phyloP scores from a whole-genome alignment of 2,797 vertebrate species.

The Brachyalestes nurse region DNA sequence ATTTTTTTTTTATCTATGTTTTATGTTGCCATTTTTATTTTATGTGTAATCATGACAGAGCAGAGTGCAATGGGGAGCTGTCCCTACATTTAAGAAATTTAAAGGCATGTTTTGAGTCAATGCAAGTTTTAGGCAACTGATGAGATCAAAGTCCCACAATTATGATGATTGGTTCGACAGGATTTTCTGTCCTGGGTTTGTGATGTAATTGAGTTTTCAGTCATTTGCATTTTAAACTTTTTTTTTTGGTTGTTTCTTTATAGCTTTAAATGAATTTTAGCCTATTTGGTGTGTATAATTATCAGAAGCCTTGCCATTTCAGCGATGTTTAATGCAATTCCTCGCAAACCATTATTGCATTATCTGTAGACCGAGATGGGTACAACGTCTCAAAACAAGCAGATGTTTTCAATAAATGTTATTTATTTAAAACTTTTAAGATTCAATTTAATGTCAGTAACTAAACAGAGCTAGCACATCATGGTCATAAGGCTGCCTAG shows the following conservation, averaged over 20 bases:
- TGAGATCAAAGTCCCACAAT: background rate
- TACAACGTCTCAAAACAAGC: conserved; percentile 65
- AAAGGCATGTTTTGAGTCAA: conserved; percentile 33
- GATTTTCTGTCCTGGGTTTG: background rate
- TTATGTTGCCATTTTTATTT: conserved; percentile 46
- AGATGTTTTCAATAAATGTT: conserved; percentile 81
- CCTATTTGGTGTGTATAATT: conserved; percentile 24
- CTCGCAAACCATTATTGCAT: conserved; percentile 62
- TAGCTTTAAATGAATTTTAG: conserved; percentile 34
- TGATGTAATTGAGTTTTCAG: conserved; percentile 24
- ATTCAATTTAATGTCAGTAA: conserved; percentile 35
- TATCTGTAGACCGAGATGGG: conserved; percentile 38
- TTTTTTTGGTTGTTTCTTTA: conserved; percentile 11
- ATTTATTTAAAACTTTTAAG: conserved; percentile 78
- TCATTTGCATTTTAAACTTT: conserved; percentile 16
- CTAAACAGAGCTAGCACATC: conserved; percentile 13
- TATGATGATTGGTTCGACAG: conserved; percentile 1
- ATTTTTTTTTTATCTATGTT: conserved; percentile 46
- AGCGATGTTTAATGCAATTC: conserved; percentile 37
- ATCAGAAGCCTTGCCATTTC: conserved; percentile 44
- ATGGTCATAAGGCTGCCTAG: conserved; percentile 15
- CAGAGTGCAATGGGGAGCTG: conserved; percentile 67
- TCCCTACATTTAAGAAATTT: conserved; percentile 53
- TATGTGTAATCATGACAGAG: conserved; percentile 65
- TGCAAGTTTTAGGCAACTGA: conserved; percentile 31